Base-by-base conservation (phyloP, 2,797 vertebrate species). In the Anomalospiza imberbis region DNA sequence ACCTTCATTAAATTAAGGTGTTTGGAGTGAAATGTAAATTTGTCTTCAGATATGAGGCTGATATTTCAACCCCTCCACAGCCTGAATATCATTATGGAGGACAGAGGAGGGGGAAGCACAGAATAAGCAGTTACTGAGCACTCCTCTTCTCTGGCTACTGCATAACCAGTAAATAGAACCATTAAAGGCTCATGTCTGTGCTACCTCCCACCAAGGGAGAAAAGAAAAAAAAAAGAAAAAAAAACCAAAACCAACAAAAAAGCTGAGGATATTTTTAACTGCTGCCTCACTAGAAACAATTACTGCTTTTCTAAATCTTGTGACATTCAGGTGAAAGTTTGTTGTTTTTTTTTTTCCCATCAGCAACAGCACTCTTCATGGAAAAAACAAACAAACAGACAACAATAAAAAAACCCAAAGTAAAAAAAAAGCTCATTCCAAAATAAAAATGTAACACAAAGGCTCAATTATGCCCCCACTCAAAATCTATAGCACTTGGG, bases 21-120 rank as follows among this genome's bases (percentile, higher is more conserved):
- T 97, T 97, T 95, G 94, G 96, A 97, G 94, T 92, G 97, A 98
- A 97, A 97, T 97, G 97, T 97, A 97, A 98, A 98, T 98, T 97
- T 98, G 93, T 96, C 96, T 97, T 97, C 91, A 94, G 97, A 97
- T 97, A 97, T 81, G 87, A 97, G 92, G 95, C 79, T 96, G 95
- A 94, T 96, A 97, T 97, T 98, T 97, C 96, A 96, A 94, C 57
- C 84, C 40, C 82, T 97, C 92, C 89, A 20, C 77, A 94, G 89
- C 32, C 85, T 94, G 92, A 96, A 95, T 97, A 93, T 94, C 89
- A 97, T 96, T 96, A 95, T 17, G 42, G 86, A 29, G 53, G 57
- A 53, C 0, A 18, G 63, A 32, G 19, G 11, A 13, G 12, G 45
- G 22, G 29, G 25, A 83, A 94, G 96, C 91, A 94, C 75, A 68